A percentile compares a stretch with the other conserved stretches of the same genome.
phyloP scores from a whole-genome alignment of 2,797 vertebrate species.

The Xenopus petersii region DNA sequence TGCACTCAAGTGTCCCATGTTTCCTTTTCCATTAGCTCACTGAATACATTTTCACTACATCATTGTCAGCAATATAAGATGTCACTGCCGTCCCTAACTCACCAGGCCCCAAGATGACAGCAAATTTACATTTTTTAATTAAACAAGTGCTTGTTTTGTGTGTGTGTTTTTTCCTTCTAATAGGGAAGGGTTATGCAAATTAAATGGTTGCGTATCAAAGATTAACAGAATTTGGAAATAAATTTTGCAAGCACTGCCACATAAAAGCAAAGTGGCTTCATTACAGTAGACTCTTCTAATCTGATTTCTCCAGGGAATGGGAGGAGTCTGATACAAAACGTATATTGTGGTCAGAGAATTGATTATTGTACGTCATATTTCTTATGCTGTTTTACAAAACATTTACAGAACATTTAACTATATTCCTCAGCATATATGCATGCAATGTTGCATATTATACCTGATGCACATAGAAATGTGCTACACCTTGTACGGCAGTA shows the following conservation, averaged over 20 bases:
- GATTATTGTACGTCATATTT: too few species aligned
- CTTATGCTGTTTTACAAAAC: too few species aligned
- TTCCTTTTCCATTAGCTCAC: conserved; percentile 82
- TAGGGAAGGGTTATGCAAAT: conserved; percentile 99
- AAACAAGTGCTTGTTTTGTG: conserved; percentile 89
- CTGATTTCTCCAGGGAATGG: conserved; percentile 83
- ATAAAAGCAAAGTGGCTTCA: conserved; percentile 45
- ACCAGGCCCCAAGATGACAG: conserved; percentile 97
- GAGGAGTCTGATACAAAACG: not conserved
- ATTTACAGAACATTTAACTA: too few species aligned
- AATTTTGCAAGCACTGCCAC: conserved; percentile 96
- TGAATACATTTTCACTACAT: conserved; percentile 86
- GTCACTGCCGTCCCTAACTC: conserved; percentile 97
- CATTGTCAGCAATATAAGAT: conserved; percentile 99
- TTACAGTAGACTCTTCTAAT: too few species aligned
- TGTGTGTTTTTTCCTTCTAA: conserved; percentile 75
- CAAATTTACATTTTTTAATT: conserved; percentile 99
- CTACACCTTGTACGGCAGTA: too few species aligned
- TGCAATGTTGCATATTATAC: too few species aligned
- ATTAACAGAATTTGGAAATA: conserved; percentile 99
- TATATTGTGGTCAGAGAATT: not conserved
- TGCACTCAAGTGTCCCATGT: conserved; percentile 64
- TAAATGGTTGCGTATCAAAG: conserved; percentile 99
- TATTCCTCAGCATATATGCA: too few species aligned
- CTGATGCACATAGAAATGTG: too few species aligned